A percentile compares a stretch with the other conserved stretches of the same genome.
These are phyloP conservation scores for Clepsis dumicolana DNA, from an alignment of 2,888 invertebrate species.

Conservation along the genomic window DNA sequence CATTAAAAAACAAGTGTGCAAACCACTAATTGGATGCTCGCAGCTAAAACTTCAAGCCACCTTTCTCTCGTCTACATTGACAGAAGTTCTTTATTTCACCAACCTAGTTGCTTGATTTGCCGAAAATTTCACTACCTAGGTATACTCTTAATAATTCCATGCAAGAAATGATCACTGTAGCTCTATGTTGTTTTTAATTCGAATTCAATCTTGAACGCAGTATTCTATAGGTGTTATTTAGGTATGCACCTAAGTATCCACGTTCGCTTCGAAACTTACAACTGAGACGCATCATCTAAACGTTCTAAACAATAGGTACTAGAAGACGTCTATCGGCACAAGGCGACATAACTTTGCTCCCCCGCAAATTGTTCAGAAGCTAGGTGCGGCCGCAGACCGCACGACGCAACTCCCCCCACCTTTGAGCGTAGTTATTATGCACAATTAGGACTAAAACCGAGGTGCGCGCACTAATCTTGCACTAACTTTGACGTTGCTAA, in stretches of 20 bases:
- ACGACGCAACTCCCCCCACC: conserved; percentile 62
- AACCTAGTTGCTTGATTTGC: too few species aligned
- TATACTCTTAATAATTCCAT: too few species aligned
- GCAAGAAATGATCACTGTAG: too few species aligned
- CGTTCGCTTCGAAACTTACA: neutral
- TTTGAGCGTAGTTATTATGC: conserved; percentile 77
- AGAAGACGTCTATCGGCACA: conserved; percentile 53
- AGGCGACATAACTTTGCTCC: conserved; percentile 62
- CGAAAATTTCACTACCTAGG: too few species aligned
- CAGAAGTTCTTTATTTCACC: too few species aligned
- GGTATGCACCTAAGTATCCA: neutral
- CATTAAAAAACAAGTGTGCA: too few species aligned
- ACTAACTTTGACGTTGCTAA: conserved; percentile 59
- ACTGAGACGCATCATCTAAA: conserved; percentile 5
- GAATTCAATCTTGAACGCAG: neutral
- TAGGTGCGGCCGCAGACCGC: conserved; percentile 64
- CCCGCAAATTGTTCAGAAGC: conserved; percentile 76
- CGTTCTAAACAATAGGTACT: conserved; percentile 32
- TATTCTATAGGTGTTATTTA: neutral
- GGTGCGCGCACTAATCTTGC: conserved; percentile 73
- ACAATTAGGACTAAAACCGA: conserved; percentile 76
- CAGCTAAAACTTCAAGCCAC: too few species aligned
- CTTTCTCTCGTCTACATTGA: too few species aligned
- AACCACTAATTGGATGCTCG: too few species aligned
- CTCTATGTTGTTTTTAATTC: too few species aligned